These are phyloP conservation scores for Lasioglossum leucozonium DNA, from an alignment of 2,888 invertebrate genomes.

Conservation along the genomic window DNA sequence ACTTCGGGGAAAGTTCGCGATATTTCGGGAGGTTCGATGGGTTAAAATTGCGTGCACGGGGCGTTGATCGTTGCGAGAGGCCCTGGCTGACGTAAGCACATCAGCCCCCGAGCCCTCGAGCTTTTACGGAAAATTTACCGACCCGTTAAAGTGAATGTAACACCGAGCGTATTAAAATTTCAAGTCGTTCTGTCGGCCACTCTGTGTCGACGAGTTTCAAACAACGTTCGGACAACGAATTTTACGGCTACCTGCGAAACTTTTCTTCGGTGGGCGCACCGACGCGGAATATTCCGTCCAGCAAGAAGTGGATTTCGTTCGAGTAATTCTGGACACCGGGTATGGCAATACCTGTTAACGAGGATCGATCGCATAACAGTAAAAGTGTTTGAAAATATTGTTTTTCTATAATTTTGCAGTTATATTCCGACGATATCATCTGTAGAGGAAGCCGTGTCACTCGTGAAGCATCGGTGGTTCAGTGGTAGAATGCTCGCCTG, in stretches of 20 bases:
- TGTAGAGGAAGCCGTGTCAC: background rate
- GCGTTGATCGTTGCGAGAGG: slow-evolving; percentile 27
- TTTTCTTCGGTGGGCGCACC: background rate
- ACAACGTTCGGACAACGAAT: background rate
- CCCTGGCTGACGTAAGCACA: slow-evolving; percentile 19
- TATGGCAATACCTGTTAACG: too few species aligned
- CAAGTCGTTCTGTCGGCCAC: background rate
- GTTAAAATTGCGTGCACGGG: slow-evolving; percentile 1
- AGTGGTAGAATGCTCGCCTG: slow-evolving; percentile 85
- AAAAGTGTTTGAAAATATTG: background rate
- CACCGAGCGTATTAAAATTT: slow-evolving; percentile 32
- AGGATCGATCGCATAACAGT: too few species aligned
- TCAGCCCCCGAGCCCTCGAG: background rate
- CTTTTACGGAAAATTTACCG: slow-evolving; percentile 35
- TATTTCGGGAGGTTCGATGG: slow-evolving; percentile 1
- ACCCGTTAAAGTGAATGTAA: slow-evolving; percentile 5
- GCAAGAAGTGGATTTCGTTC: background rate
- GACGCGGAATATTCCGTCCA: too few species aligned
- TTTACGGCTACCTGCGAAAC: slow-evolving; percentile 18
- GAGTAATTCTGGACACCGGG: too few species aligned
- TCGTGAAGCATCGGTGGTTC: slow-evolving; percentile 81
- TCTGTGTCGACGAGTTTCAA: slow-evolving; percentile 6
- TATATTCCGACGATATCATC: background rate
- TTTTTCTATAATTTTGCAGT: background rate
- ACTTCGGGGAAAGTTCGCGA: background rate